Conservation (phyloP, 2,113 vertebrate genomes). For the Eclectus roratus region DNA sequence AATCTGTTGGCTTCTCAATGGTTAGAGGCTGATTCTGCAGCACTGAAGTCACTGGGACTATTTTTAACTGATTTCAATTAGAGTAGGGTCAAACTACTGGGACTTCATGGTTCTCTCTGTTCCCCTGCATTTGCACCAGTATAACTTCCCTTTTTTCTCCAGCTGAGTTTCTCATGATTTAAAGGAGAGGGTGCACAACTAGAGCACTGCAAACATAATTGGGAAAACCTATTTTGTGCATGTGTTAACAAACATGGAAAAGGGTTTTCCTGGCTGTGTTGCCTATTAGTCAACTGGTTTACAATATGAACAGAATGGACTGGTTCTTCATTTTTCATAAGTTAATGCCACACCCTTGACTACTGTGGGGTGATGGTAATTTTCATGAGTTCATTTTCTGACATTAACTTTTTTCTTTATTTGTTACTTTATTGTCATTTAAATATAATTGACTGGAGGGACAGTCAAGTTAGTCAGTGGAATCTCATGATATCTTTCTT, state of each 20-base stretch:
- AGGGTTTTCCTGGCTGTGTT: background rate
- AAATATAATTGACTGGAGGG: background rate
- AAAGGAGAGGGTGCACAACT: background rate
- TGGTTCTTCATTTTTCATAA: background rate
- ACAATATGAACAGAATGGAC: background rate
- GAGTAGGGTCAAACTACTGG: background rate
- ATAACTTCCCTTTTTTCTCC: background rate
- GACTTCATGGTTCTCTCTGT: background rate
- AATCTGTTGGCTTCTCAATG: background rate
- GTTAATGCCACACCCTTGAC: background rate
- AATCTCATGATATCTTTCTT: background rate
- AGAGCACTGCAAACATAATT: background rate
- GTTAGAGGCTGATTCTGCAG: constrained; percentile 9
- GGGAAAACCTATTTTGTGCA: background rate
- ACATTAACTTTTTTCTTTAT: background rate
- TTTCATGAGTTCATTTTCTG: background rate
- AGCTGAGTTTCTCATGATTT: background rate
- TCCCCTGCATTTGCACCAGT: background rate
- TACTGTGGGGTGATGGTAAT: background rate
- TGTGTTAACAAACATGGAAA: background rate
- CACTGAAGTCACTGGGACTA: constrained; percentile 4
- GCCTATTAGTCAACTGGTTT: background rate
- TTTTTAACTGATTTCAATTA: constrained; percentile 43
- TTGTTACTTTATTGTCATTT: background rate
- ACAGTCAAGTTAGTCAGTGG: background rate